These are phyloP conservation scores for Tipula confusa DNA, from an alignment of 2,888 invertebrate species.

Conservation along the genomic window DNA sequence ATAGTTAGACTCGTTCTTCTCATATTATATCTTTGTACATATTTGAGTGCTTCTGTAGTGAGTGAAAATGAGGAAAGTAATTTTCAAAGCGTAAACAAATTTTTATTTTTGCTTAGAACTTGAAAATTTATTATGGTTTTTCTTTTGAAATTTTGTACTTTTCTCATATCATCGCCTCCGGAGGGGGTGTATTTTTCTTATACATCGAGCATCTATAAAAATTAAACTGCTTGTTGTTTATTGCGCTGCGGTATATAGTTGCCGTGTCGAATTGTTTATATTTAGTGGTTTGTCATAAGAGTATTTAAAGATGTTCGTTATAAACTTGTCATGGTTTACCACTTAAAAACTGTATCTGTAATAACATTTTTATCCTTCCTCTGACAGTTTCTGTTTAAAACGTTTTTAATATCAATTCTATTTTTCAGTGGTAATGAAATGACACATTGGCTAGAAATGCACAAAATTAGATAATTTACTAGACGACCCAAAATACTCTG, in stretches of 20 bases:
- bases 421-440: no score
- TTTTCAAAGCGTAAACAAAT: background rate
- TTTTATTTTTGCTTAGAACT: background rate
- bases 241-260: no score
- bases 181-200: background rate
- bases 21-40: background rate
- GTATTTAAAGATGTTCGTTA: no score
- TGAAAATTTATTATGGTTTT: background rate
- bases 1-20: background rate
- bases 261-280: background rate
- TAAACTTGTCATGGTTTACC: no score
- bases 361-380: no score
- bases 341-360: no score
- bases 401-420: no score
- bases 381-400: no score
- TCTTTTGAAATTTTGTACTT: background rate
- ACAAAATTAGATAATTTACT: no score
- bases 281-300: background rate
- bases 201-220: background rate
- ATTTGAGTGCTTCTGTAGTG: background rate
- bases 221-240: background rate
- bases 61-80: background rate
- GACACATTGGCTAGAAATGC: no score
- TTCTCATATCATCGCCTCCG: background rate
- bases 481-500: no score